Conservation (phyloP, 2,888 invertebrate species). For the Clostera curtula region DNA sequence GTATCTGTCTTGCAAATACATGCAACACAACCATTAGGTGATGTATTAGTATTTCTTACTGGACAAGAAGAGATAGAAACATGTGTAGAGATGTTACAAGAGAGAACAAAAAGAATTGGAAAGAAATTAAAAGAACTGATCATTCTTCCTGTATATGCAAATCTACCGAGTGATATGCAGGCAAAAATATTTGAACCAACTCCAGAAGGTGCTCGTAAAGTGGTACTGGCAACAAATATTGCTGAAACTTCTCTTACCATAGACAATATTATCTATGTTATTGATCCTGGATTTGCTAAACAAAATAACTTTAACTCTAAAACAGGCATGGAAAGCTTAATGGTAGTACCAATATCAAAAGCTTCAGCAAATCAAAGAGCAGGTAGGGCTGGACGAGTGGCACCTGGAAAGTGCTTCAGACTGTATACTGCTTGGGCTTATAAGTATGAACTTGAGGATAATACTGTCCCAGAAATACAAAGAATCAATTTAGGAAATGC, state of each 20-base stretch:
- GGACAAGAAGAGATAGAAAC: conserved; percentile 95
- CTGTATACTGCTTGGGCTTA: conserved; percentile 99
- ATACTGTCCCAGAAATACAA: conserved; percentile 98
- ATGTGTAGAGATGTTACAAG: conserved; percentile 90
- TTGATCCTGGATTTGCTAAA: conserved; percentile 99
- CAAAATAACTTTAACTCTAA: conserved; percentile 98
- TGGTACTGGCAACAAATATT: conserved; percentile 98
- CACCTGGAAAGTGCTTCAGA: conserved; percentile 98
- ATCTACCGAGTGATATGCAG: conserved; percentile 98
- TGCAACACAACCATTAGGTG: conserved; percentile 96
- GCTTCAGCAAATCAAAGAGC: conserved; percentile 98
- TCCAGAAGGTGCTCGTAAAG: conserved; percentile 96
- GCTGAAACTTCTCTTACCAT: conserved; percentile 99
- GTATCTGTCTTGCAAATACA: conserved; percentile 98
- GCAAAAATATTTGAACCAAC: conserved; percentile 99
- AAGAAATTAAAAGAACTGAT: conserved; percentile 94
- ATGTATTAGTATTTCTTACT: conserved; percentile 96
- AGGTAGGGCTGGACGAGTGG: conserved; percentile 95
- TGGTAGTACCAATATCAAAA: conserved; percentile 99
- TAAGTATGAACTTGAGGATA: conserved; percentile 98
- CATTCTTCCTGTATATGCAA: conserved; percentile 97
- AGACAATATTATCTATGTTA: conserved; percentile 98
- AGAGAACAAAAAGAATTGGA: conserved; percentile 93
- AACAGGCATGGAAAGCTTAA: conserved; percentile 98
- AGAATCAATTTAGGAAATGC: conserved; percentile 98